phyloP scores from a whole-genome alignment of 1,140 invertebrate genomes.

The Harlomillsia oculata region DNA sequence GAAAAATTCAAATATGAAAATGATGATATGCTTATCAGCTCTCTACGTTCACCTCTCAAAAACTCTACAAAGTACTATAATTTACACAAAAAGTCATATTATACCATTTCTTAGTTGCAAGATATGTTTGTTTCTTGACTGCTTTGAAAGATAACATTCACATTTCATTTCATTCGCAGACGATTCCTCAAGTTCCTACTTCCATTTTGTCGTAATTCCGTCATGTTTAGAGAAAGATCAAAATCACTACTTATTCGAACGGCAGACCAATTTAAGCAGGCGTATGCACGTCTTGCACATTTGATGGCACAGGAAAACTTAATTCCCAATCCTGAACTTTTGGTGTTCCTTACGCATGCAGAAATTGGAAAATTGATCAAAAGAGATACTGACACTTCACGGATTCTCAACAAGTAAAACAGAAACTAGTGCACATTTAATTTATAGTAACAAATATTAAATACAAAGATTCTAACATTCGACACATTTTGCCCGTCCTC shows the following conservation, averaged over 20 bases:
- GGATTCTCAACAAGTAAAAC: slow-evolving; percentile 47
- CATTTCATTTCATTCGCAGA: slow-evolving; percentile 38
- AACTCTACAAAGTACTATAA: slow-evolving; percentile 10
- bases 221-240: slow-evolving; percentile 54
- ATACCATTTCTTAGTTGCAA: neutral
- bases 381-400: slow-evolving; percentile 21
- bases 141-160: neutral
- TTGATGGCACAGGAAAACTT: slow-evolving; percentile 51
- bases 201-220: slow-evolving; percentile 49
- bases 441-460: neutral
- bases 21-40: slow-evolving; percentile 17
- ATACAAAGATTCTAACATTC: neutral
- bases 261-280: slow-evolving; percentile 52
- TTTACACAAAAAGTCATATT: neutral
- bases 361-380: slow-evolving; percentile 54
- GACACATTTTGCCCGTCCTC: too few relatives aligned
- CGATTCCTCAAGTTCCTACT: slow-evolving; percentile 47
- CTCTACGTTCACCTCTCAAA: slow-evolving; percentile 11
- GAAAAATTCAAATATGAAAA: neutral
- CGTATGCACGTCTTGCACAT: slow-evolving; percentile 49
- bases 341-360: slow-evolving; percentile 58
- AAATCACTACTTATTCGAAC: slow-evolving; percentile 54
- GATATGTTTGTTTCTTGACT: neutral
- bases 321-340: slow-evolving; percentile 54
- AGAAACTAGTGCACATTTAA: neutral